Evolutionary conservation across 2,113 vertebrate genomes (phyloP), one percentile per base, ranked within the genome.

Genomic region (Halcyon malimbica): DNA sequence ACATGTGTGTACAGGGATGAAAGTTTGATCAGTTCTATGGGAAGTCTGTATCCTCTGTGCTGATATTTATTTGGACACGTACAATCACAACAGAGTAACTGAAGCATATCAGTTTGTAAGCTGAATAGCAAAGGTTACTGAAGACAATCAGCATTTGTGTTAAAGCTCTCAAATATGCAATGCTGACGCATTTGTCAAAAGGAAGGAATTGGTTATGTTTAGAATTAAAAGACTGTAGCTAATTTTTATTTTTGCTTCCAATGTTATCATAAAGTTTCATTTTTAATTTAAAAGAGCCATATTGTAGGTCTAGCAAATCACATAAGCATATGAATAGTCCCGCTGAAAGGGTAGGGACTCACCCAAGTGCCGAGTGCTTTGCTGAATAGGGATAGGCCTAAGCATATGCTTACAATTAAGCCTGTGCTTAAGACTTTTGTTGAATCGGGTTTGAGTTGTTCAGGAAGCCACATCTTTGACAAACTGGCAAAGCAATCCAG

Each of bases 401-500:
- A 95, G 96, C 94, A 96, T 94, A 92, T 95, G 96, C 95, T 97
- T 91, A 94, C 87, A 93, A 94, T 96, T 97, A 95, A 94, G 87
- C 76, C 62, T 20, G 21, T 93, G 88, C 94, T 94, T 93, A 95
- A 87, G 77, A 77, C 74, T 94, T 92, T 54, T 85, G 83, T 94
- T 95, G 73, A 88, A 57, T 82, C 16, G 6, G 78, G 73, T 95
- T 90, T 84, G 87, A 94, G 70, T 73, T 94, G 89, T 96, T 95
- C 92, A 75, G 59, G 92, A 89, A 97, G 73, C 78, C 81, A 60
- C 76, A 48, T 94, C 67, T 89, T 81, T 93, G 69, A 87, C 67
- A 65, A 76, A 50, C 79, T 73, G 78, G 83, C 79, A 87, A 65
- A 96, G 85, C 76, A 77, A 60, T 90, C 79, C 75, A 89, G 67